Percentiles rank a stretch among this genome's conserved stretches.
These are phyloP conservation scores for Xylota segnis DNA, from an alignment of 2,888 invertebrate species.

Conservation along the genomic window DNA sequence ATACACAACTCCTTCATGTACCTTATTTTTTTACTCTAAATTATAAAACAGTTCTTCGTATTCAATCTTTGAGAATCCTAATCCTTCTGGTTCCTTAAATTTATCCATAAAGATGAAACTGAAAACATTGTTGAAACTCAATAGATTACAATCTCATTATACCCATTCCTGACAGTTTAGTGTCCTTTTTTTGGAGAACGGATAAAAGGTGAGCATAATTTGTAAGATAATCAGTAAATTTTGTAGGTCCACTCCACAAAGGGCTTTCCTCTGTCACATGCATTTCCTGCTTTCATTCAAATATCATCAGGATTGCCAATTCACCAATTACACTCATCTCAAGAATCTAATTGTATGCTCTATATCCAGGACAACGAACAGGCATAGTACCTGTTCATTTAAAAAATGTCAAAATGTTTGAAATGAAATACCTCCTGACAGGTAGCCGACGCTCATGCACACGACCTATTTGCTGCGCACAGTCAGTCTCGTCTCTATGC, in stretches of 20 bases:
- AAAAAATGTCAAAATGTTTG: background rate
- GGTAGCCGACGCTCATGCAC: conserved; percentile 66
- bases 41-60: too few relatives aligned
- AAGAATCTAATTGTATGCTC: background rate
- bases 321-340: background rate
- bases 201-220: conserved; percentile 11
- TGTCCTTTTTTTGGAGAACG: background rate
- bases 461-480: conserved; percentile 33
- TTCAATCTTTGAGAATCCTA: background rate
- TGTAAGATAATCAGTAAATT: conserved; percentile 26
- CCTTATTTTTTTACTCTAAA: too few relatives aligned
- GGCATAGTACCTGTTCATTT: conserved; percentile 32
- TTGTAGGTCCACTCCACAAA: background rate
- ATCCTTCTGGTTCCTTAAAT: background rate
- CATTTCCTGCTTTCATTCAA: conserved; percentile 22
- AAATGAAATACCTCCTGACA: conserved; percentile 44
- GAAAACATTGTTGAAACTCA: conserved; percentile 1
- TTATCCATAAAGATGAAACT: background rate
- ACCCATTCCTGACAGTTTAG: background rate
- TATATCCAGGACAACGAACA: conserved; percentile 16
- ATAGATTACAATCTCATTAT: conserved; percentile 33
- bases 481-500: background rate
- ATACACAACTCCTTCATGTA: too few relatives aligned
- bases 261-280: conserved; percentile 19
- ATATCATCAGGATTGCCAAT: conserved; percentile 2